phyloP scores from a whole-genome alignment of 2,888 invertebrate genomes.

The Patella caerulea region DNA sequence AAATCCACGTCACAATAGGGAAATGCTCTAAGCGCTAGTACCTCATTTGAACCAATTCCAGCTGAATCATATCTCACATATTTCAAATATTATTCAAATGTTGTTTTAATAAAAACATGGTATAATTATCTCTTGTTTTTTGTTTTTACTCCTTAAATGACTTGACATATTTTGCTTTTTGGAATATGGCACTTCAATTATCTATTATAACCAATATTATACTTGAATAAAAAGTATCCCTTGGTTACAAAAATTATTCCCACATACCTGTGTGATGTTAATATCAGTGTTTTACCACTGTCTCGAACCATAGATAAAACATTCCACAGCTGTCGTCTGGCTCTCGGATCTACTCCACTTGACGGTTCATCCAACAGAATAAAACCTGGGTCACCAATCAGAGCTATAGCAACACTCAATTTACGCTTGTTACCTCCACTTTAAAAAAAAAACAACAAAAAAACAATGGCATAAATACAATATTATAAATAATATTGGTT shows the following conservation, averaged over 20 bases:
- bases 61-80: no score
- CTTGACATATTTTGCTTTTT: no score
- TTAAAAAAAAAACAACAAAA: constrained; percentile 9
- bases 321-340: constrained; percentile 70
- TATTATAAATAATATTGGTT: no score
- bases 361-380: constrained; percentile 70
- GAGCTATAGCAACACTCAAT: constrained; percentile 59
- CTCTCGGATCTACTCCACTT: constrained; percentile 72
- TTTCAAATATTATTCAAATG: no score
- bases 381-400: constrained; percentile 59
- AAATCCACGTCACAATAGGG: no score
- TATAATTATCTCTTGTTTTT: neutral
- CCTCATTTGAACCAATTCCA: no score
- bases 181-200: no score
- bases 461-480: neutral
- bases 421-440: constrained; percentile 65
- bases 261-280: constrained; percentile 68
- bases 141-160: no score
- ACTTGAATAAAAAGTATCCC: neutral
- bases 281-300: constrained; percentile 64
- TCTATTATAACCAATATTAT: neutral
- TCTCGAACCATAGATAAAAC: constrained; percentile 63
- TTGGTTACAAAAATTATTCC: neutral
- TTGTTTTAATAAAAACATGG: no score
- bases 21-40: no score